A percentile compares a stretch with the other conserved stretches of the same genome.
These are phyloP conservation scores for Blomia tropicalis DNA, from an alignment of 2,888 invertebrate genomes.

Conservation along the genomic window DNA sequence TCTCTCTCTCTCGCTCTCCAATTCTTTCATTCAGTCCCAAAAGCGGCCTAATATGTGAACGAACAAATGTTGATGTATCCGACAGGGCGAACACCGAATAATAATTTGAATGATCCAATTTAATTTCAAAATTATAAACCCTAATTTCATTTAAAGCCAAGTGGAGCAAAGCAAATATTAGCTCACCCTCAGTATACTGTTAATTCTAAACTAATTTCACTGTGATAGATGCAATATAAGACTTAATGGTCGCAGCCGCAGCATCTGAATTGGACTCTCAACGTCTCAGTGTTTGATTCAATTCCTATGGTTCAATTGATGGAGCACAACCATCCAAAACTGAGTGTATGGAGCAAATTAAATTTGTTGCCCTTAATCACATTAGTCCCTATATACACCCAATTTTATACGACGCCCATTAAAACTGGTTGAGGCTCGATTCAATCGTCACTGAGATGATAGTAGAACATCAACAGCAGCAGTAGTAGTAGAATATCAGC, in stretches of 20 bases:
- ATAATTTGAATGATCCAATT: not conserved
- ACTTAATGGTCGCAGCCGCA: not conserved
- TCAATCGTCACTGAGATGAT: too few relatives aligned
- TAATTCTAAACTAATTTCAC: conserved; percentile 13
- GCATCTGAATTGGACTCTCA: too few relatives aligned
- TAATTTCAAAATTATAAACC: conserved; percentile 9
- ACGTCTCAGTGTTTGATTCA: not conserved
- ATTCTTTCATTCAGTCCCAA: too few relatives aligned
- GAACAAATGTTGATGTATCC: too few relatives aligned
- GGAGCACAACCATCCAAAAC: not conserved
- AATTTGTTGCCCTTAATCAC: conserved; percentile 12
- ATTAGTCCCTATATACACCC: not conserved
- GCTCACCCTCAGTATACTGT: conserved; percentile 2
- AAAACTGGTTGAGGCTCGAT: too few relatives aligned
- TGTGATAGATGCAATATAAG: conserved; percentile 13
- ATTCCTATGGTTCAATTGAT: conserved; percentile 1
- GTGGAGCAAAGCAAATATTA: not conserved
- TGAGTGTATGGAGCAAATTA: not conserved
- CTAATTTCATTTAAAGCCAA: conserved; percentile 11
- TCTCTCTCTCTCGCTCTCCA: too few relatives aligned
- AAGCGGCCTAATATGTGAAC: too few relatives aligned
- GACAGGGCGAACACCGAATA: too few relatives aligned
- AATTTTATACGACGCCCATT: too few relatives aligned
- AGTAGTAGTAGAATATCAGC: too few relatives aligned
- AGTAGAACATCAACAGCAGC: too few relatives aligned